Evolutionary conservation across 2,888 invertebrate species (phyloP).

Genomic region (Idaea dimidiata): DNA sequence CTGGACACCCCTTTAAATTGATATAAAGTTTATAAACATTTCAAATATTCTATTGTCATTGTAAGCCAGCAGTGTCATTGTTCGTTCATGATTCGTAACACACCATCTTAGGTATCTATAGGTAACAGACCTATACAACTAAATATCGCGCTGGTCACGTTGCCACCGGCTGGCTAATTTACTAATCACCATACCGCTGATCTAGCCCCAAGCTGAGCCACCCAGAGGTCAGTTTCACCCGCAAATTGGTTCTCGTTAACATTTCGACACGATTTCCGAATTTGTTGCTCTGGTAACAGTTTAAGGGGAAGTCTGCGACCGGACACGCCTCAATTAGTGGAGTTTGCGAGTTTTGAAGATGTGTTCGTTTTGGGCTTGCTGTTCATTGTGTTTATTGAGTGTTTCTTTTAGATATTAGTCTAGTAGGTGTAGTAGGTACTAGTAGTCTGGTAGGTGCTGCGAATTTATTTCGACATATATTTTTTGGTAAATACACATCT

Average conservation of each 20-base stretch:
- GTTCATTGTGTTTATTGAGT: slow-evolving; percentile 36
- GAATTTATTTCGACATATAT: too few species aligned
- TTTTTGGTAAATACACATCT: too few species aligned
- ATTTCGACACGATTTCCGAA: slow-evolving; percentile 73
- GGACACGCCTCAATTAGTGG: slow-evolving; percentile 74
- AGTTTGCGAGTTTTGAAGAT: slow-evolving; percentile 39
- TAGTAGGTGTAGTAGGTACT: too few species aligned
- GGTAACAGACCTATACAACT: too few species aligned
- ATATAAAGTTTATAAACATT: too few species aligned
- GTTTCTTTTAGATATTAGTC: too few species aligned
- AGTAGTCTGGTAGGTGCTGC: too few species aligned
- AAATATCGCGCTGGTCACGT: slow-evolving; percentile 15
- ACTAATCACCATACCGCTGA: neutral
- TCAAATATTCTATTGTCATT: too few species aligned
- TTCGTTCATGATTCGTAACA: too few species aligned
- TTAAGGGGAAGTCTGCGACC: slow-evolving; percentile 64
- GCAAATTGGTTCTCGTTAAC: slow-evolving; percentile 75
- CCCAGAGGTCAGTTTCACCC: slow-evolving; percentile 49
- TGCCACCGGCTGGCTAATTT: slow-evolving; percentile 13
- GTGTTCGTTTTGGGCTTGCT: slow-evolving; percentile 27
- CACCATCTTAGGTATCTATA: too few species aligned
- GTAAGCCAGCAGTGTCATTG: too few species aligned
- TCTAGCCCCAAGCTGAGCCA: slow-evolving; percentile 24
- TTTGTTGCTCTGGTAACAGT: slow-evolving; percentile 71
- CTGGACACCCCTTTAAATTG: too few species aligned